Evolutionary conservation across 2,888 invertebrate genomes (phyloP).

Genomic region (Drosophila picticornis): DNA sequence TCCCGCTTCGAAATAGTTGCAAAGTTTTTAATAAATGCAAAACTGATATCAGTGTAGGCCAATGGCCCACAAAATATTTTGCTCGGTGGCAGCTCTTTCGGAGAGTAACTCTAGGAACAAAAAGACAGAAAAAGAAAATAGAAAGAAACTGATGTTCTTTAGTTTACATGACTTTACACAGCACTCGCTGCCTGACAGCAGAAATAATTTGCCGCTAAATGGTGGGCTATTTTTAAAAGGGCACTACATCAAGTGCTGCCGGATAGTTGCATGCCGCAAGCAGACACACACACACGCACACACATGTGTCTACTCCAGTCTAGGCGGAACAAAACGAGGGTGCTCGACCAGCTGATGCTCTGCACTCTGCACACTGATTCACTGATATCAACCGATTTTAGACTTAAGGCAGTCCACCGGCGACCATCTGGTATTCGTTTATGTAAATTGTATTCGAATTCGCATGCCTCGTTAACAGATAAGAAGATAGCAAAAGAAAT

Average conservation of each 20-base stretch:
- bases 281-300: conserved; percentile 11
- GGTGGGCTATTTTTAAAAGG: conserved; percentile 62
- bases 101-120: background rate
- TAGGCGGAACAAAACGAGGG: background rate
- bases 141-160: conserved; percentile 18
- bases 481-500: background rate
- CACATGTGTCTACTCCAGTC: conserved; percentile 5
- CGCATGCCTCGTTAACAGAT: background rate
- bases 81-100: background rate
- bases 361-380: background rate
- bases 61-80: conserved; percentile 8
- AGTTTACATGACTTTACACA: conserved; percentile 42
- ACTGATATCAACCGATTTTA: background rate
- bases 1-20: conserved; percentile 18
- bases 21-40: conserved; percentile 19
- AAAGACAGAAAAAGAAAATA: background rate
- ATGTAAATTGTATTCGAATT: background rate
- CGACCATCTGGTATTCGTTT: background rate
- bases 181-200: conserved; percentile 63
- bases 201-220: conserved; percentile 64
- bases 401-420: conserved; percentile 6
- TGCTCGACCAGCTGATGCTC: background rate
- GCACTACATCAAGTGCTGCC: conserved; percentile 57
- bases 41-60: conserved; percentile 24
- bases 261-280: conserved; percentile 56